Evolutionary conservation across 30 jellyfish, hydroid and myxozoan genomes (phyloP).

Genomic region (Sanderia malayensis): DNA sequence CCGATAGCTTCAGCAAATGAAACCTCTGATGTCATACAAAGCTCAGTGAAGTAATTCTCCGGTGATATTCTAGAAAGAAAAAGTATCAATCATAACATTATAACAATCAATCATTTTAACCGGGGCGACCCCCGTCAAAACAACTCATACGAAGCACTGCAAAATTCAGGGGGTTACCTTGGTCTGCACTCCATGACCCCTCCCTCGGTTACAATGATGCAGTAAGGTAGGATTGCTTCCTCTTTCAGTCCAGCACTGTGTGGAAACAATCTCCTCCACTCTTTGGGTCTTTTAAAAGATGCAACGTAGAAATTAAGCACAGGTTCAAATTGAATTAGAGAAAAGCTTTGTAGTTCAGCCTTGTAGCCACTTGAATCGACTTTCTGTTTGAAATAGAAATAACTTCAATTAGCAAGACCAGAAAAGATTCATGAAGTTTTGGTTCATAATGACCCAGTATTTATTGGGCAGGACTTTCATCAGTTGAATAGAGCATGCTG

Average conservation of each 20-base stretch:
- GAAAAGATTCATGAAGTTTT: too few relatives aligned
- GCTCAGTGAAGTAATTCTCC: conserved; percentile 82
- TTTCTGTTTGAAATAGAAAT: conserved; percentile 14
- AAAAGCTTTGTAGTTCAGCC: conserved; percentile 67
- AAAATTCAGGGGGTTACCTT: conserved; percentile 35
- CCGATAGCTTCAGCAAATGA: conserved; percentile 84
- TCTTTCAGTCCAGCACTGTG: conserved; percentile 69
- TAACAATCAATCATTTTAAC: too few relatives aligned
- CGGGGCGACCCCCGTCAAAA: background rate
- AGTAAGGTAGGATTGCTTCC: conserved; percentile 33
- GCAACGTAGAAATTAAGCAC: conserved; percentile 47
- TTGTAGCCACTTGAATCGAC: conserved; percentile 28
- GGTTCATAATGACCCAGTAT: too few relatives aligned
- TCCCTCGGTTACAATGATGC: conserved; percentile 77
- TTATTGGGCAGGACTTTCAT: too few relatives aligned
- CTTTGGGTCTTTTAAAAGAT: conserved; percentile 54
- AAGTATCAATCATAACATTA: too few relatives aligned
- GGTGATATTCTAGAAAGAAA: conserved; percentile 63
- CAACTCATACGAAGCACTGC: too few relatives aligned
- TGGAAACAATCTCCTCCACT: conserved; percentile 77
- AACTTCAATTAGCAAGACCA: too few relatives aligned
- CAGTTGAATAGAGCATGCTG: too few relatives aligned
- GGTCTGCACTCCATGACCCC: conserved; percentile 90
- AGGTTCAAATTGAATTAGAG: conserved; percentile 41
- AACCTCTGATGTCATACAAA: conserved; percentile 48